Conservation (phyloP, 2,888 invertebrate genomes). For the Ceramica pisi region DNA sequence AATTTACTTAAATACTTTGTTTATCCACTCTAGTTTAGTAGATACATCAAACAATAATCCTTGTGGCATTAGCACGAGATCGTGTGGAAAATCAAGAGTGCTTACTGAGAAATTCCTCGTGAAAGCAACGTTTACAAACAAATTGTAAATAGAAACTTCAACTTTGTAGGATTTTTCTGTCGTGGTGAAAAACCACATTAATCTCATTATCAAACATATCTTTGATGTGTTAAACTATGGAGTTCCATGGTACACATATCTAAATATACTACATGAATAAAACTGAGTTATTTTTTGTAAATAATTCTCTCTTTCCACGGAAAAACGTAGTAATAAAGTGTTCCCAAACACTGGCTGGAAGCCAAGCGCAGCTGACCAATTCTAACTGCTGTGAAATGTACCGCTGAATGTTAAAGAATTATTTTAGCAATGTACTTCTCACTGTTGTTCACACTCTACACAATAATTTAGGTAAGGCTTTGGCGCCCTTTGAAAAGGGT, state of each 20-base stretch:
- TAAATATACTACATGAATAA: neutral
- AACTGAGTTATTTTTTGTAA: neutral
- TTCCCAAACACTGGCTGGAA: constrained; percentile 34
- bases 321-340: constrained; percentile 29
- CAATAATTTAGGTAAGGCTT: neutral
- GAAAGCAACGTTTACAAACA: constrained; percentile 18
- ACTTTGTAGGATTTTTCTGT: neutral
- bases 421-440: constrained; percentile 2
- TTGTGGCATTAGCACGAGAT: constrained; percentile 23
- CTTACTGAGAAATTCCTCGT: constrained; percentile 22
- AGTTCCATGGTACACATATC: neutral
- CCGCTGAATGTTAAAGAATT: neutral
- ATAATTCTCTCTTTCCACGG: neutral
- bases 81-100: constrained; percentile 36
- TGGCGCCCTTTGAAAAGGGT: neutral
- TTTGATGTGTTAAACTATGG: neutral
- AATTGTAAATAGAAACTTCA: neutral
- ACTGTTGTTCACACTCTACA: neutral
- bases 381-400: constrained; percentile 8
- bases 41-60: constrained; percentile 30
- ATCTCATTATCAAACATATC: neutral
- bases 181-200: neutral
- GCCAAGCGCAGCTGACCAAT: constrained; percentile 48
- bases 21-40: constrained; percentile 21
- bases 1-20: constrained; percentile 14